Conservation (phyloP, 2,888 invertebrate genomes). For the Melieria picta region DNA sequence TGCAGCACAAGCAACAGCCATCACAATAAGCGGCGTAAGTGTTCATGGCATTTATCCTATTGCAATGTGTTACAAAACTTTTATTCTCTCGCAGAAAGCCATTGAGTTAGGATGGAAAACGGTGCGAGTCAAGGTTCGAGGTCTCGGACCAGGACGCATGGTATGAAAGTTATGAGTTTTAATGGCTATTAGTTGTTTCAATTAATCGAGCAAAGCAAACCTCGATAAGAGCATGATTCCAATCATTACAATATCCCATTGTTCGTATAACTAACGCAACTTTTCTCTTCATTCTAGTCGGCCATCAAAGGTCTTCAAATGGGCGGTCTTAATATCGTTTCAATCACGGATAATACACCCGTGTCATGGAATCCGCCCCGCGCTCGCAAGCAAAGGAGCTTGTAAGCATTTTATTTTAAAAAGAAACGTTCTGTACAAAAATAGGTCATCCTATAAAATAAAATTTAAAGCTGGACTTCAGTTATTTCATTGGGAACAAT, state of each 20-base stretch:
- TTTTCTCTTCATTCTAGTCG: slow-evolving; percentile 71
- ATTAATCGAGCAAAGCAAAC: background rate
- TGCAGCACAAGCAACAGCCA: slow-evolving; percentile 94
- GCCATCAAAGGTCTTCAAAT: slow-evolving; percentile 93
- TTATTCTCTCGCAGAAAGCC: slow-evolving; percentile 71
- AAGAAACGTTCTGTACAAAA: too few relatives aligned
- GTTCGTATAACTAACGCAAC: background rate
- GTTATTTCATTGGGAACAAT: too few relatives aligned
- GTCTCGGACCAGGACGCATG: slow-evolving; percentile 90
- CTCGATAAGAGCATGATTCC: background rate
- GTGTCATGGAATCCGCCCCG: slow-evolving; percentile 86
- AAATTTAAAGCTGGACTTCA: too few relatives aligned
- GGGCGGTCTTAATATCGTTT: slow-evolving; percentile 89
- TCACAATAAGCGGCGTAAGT: slow-evolving; percentile 79
- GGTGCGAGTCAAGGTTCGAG: slow-evolving; percentile 80
- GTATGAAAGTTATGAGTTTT: slow-evolving; percentile 68
- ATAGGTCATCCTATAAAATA: too few relatives aligned
- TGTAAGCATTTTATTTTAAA: slow-evolving; percentile 68
- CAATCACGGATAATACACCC: slow-evolving; percentile 90
- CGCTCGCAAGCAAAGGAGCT: slow-evolving; percentile 83
- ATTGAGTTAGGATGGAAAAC: slow-evolving; percentile 78
- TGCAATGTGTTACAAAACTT: slow-evolving; percentile 17
- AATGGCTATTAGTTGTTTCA: background rate
- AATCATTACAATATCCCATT: background rate
- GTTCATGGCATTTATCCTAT: background rate